These are phyloP conservation scores for Orthonychiurus folsomi DNA, from an alignment of 2,888 invertebrate species.

Conservation along the genomic window DNA sequence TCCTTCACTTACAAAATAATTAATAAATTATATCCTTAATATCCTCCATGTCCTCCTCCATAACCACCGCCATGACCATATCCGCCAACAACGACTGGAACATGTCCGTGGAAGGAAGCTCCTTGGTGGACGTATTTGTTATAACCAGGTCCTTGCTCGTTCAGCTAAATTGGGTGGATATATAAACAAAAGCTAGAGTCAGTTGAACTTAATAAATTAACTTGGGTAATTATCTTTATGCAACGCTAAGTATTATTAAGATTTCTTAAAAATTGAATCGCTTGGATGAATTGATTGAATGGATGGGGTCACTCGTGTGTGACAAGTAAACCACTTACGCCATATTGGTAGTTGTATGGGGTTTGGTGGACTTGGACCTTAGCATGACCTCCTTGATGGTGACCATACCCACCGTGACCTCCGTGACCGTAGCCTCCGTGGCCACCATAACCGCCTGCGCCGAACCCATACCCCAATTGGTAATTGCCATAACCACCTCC, in stretches of 20 bases:
- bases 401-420: slow-evolving; percentile 9
- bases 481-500: slow-evolving; percentile 11
- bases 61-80: slow-evolving; percentile 17
- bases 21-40: background rate
- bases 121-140: slow-evolving; percentile 33
- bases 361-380: slow-evolving; percentile 31
- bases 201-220: background rate
- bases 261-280: background rate
- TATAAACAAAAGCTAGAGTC: background rate
- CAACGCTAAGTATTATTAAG: no score
- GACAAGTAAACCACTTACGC: slow-evolving; percentile 1
- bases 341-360: slow-evolving; percentile 29
- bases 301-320: background rate
- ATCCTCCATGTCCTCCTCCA: slow-evolving; percentile 10
- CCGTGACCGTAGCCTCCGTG: slow-evolving; percentile 4
- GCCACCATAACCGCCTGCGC: slow-evolving; percentile 13
- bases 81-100: no score
- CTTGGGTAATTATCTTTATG: no score
- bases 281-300: background rate
- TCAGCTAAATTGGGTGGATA: slow-evolving; percentile 12
- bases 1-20: no score
- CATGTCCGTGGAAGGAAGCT: slow-evolving; percentile 15
- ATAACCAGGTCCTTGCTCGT: slow-evolving; percentile 34
- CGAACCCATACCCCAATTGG: slow-evolving; percentile 16
- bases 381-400: slow-evolving; percentile 26